Base-by-base conservation (phyloP, 2,888 invertebrate genomes). In the Andrena minutula region DNA sequence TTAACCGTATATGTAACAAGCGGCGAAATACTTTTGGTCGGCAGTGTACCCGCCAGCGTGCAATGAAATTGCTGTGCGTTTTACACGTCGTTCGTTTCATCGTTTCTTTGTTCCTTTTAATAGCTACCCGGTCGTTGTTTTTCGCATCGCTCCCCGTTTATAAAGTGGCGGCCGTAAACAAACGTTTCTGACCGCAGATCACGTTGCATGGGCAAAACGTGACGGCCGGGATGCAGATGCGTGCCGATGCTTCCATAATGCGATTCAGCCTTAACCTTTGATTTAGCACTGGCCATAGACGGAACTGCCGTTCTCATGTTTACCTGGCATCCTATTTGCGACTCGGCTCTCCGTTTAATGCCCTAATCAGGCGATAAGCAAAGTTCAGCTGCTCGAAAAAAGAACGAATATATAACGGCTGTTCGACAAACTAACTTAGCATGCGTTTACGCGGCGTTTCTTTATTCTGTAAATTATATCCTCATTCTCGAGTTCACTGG, bases 211-310 rank as follows among this genome's bases (percentile, higher is more conserved):
- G 26, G 26, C 53, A 26, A 53, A 56, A 28, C 61, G 30, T 5
- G 65, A 51, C 8, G 20, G 20, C 51, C 51, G 20, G 51, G 20
- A 51, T 20, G 51, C 70, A 41, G 41, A 41, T 41, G 26, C 3
- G 26, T 47, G 28, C 12, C 20, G 32, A 26, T 26, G 20, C n/a
- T 28, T 41, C 7, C 30, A 20, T 58, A 49, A 77, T 49, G 47
- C 32, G 47, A 35, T 64, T 77, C 12, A 69, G 26, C 30, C 63
- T 60, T 65, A 64, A 75, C 70, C 70, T 79, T 41, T 30, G 23
- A 16, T 23, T 56, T 49, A 26, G 23, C 35, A 65, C 51, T 35
- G 16, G 10, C 35, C 41, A 16, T 65, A 64, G 51, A 66, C 23
- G 41, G 23, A 41, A 47, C 66, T 53, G 56, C 56, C 63, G 68